Evolutionary conservation across 2,888 invertebrate genomes (phyloP).

Genomic region (Dysmachus trigonus): DNA sequence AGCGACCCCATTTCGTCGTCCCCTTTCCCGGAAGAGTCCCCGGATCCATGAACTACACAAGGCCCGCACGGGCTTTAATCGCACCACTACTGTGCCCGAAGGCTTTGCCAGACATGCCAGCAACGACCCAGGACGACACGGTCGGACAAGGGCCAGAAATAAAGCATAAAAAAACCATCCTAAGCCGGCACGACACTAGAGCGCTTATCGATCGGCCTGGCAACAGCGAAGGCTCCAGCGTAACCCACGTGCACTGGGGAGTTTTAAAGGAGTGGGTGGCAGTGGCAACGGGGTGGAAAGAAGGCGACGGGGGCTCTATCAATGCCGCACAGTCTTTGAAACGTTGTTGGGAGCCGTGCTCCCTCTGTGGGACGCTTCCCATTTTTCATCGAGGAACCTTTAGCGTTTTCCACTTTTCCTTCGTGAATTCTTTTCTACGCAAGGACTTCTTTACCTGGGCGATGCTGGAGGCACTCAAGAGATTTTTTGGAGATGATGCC

Average conservation of each 20-base stretch:
- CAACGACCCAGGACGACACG: neutral
- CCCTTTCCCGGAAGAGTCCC: neutral
- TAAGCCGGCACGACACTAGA: neutral
- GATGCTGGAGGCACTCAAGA: neutral
- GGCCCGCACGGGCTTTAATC: neutral
- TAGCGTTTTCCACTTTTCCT: neutral
- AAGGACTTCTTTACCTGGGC: neutral
- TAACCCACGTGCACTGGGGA: neutral
- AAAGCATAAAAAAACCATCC: neutral
- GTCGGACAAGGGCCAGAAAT: conserved; percentile 14
- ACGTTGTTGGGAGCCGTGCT: neutral
- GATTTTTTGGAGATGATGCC: neutral
- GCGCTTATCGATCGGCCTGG: neutral
- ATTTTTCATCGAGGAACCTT: neutral
- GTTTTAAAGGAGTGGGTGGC: neutral
- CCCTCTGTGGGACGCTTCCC: neutral
- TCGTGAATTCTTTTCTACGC: neutral
- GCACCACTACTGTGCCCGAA: neutral
- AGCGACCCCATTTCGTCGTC: neutral
- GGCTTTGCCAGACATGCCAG: neutral
- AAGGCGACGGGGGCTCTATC: neutral
- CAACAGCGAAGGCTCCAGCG: neutral
- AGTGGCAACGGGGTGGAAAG: neutral
- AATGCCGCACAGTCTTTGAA: neutral
- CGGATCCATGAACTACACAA: neutral